Conservation (phyloP, 2,888 invertebrate species). For the Leptura quadrifasciata region DNA sequence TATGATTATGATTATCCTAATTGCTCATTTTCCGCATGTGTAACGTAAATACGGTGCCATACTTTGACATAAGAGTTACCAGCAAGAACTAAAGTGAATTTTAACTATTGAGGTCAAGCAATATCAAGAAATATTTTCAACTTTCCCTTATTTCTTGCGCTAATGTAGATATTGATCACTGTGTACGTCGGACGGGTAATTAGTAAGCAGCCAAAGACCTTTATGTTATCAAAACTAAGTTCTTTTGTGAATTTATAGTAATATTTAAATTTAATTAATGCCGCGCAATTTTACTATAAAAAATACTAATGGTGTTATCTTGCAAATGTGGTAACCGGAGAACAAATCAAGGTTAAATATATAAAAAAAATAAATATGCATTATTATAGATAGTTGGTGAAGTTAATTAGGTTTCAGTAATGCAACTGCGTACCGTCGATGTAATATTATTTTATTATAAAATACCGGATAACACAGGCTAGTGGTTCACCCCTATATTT, state of each 20-base stretch:
- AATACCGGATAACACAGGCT: too few relatives aligned
- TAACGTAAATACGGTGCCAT: conserved; percentile 22
- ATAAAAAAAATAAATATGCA: not conserved
- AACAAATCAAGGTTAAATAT: conserved; percentile 25
- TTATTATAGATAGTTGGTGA: not conserved
- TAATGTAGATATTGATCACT: conserved; percentile 44
- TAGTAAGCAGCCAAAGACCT: conserved; percentile 15
- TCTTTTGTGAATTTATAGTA: conserved; percentile 40
- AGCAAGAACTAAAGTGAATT: conserved; percentile 45
- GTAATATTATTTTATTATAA: too few relatives aligned
- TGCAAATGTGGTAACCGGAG: conserved; percentile 19
- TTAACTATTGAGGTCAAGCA: conserved; percentile 51
- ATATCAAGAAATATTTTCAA: conserved; percentile 47
- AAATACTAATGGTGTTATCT: conserved; percentile 10
- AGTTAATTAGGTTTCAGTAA: too few relatives aligned
- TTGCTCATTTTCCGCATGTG: conserved; percentile 38
- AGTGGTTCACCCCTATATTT: too few relatives aligned
- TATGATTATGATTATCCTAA: conserved; percentile 36
- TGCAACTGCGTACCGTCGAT: too few relatives aligned
- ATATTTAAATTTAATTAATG: conserved; percentile 8
- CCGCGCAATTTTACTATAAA: conserved; percentile 15
- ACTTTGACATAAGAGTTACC: conserved; percentile 40
- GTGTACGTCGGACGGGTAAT: conserved; percentile 14
- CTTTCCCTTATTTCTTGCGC: conserved; percentile 56
- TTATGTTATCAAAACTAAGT: conserved; percentile 44